phyloP scores from a whole-genome alignment of 2,797 vertebrate species.

The Astyanax mexicanus region DNA sequence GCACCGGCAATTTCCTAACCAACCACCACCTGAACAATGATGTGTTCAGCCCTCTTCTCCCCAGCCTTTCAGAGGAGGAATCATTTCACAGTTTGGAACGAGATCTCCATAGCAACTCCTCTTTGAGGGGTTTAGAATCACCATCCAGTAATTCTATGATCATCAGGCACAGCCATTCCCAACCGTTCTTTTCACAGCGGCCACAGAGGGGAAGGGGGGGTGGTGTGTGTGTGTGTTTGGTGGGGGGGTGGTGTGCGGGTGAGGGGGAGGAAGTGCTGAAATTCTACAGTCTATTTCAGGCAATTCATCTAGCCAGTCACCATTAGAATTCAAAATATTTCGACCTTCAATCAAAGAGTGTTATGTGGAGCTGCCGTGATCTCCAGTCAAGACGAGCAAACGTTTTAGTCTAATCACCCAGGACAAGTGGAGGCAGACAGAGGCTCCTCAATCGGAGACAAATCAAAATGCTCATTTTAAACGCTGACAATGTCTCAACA shows the following conservation, averaged over 20 bases:
- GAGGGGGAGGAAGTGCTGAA: slow-evolving; percentile 88
- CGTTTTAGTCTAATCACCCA: slow-evolving; percentile 99
- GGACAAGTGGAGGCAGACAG: slow-evolving; percentile 99
- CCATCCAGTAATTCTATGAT: slow-evolving; percentile 99
- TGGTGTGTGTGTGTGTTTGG: no score
- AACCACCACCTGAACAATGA: slow-evolving; percentile 99
- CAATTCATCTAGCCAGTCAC: slow-evolving; percentile 98
- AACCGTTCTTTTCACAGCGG: slow-evolving; percentile 99
- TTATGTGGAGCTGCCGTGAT: slow-evolving; percentile 99
- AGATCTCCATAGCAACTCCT: slow-evolving; percentile 99
- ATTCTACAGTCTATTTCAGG: slow-evolving; percentile 99
- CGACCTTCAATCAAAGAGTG: slow-evolving; percentile 99
- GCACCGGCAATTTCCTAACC: slow-evolving; percentile 99
- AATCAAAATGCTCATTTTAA: slow-evolving; percentile 99
- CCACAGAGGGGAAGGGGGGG: slow-evolving; percentile 81
- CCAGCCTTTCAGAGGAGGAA: slow-evolving; percentile 99
- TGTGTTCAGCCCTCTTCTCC: slow-evolving; percentile 99
- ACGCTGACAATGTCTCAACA: slow-evolving; percentile 95
- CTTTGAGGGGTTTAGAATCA: slow-evolving; percentile 99
- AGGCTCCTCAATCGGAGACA: slow-evolving; percentile 96
- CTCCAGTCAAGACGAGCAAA: slow-evolving; percentile 99
- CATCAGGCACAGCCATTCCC: slow-evolving; percentile 99
- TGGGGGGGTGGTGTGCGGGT: slow-evolving; percentile 65
- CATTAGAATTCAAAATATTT: slow-evolving; percentile 99
- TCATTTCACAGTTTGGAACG: slow-evolving; percentile 99